These are phyloP conservation scores for Aphodius granarius DNA, from an alignment of 2,888 invertebrate species.

Conservation along the genomic window DNA sequence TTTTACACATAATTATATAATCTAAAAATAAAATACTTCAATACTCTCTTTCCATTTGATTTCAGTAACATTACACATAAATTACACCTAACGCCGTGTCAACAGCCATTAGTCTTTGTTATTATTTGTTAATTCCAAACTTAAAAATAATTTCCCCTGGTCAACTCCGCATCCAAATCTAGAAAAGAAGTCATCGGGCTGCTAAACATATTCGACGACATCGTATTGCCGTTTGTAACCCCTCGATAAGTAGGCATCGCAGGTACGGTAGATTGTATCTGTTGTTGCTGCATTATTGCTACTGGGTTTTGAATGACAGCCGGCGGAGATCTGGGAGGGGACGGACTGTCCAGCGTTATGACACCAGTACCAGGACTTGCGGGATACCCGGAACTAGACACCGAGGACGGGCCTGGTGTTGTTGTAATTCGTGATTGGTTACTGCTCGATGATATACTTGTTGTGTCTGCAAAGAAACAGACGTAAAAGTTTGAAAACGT, in stretches of 20 bases:
- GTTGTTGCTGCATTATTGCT: constrained; percentile 16
- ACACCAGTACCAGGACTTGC: constrained; percentile 58
- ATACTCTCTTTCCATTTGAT: background rate
- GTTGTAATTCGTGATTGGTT: constrained; percentile 50
- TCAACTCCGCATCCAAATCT: constrained; percentile 48
- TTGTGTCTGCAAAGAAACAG: constrained; percentile 45
- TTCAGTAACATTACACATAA: background rate
- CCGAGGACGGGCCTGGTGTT: constrained; percentile 54
- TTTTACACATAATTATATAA: background rate
- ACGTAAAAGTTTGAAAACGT: background rate
- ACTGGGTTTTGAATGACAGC: background rate
- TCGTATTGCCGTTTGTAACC: constrained; percentile 21
- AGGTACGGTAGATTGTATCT: constrained; percentile 8
- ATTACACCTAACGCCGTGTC: background rate
- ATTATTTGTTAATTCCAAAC: background rate
- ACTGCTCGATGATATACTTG: constrained; percentile 54
- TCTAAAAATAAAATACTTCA: background rate
- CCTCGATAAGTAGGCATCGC: constrained; percentile 15
- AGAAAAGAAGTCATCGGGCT: constrained; percentile 44
- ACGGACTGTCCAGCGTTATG: constrained; percentile 67
- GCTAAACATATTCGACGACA: constrained; percentile 29
- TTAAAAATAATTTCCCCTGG: constrained; percentile 20
- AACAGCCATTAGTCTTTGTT: background rate
- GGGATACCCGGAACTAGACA: constrained; percentile 65
- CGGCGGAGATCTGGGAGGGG: constrained; percentile 56